Evolutionary conservation across 2,888 invertebrate species (phyloP).

Genomic region (Bursaphelenchus okinawaensis): DNA sequence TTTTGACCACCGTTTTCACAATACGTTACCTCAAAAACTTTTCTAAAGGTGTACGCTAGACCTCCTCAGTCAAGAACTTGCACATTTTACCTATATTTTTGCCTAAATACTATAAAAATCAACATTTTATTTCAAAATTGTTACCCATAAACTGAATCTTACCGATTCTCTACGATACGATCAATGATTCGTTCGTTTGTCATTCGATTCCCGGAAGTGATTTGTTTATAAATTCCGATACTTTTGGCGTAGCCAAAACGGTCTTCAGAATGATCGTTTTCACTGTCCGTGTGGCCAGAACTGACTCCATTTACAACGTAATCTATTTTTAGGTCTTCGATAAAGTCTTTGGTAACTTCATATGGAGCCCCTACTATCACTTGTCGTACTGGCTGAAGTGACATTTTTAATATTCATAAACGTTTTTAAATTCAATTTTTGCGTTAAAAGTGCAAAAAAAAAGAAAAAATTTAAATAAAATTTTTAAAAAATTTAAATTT

Average conservation of each 20-base stretch:
- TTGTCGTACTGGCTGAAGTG: slow-evolving; percentile 80
- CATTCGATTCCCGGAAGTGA: slow-evolving; percentile 80
- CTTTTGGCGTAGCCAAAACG: slow-evolving; percentile 68
- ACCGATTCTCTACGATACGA: slow-evolving; percentile 70
- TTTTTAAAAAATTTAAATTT: too few species aligned
- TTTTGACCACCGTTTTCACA: too few species aligned
- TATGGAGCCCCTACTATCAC: slow-evolving; percentile 98
- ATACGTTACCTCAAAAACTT: too few species aligned
- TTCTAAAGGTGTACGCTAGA: too few species aligned
- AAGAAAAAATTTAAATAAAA: not conserved
- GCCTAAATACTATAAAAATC: too few species aligned
- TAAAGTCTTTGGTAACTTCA: slow-evolving; percentile 79
- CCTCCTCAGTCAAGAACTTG: too few species aligned
- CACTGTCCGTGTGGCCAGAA: slow-evolving; percentile 63
- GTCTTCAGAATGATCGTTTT: slow-evolving; percentile 62
- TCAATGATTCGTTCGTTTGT: slow-evolving; percentile 92
- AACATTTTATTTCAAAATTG: too few species aligned
- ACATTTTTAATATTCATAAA: not conserved
- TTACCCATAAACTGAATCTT: too few species aligned
- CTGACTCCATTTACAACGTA: slow-evolving; percentile 87
- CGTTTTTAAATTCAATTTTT: not conserved
- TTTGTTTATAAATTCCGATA: slow-evolving; percentile 68
- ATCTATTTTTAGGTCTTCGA: slow-evolving; percentile 75
- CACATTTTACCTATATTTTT: too few species aligned
- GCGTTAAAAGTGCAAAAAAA: not conserved